A percentile compares a stretch with the other conserved stretches of the same genome.
Evolutionary conservation across 2,797 vertebrate species (phyloP).

Genomic region (Trichosurus vulpecula): DNA sequence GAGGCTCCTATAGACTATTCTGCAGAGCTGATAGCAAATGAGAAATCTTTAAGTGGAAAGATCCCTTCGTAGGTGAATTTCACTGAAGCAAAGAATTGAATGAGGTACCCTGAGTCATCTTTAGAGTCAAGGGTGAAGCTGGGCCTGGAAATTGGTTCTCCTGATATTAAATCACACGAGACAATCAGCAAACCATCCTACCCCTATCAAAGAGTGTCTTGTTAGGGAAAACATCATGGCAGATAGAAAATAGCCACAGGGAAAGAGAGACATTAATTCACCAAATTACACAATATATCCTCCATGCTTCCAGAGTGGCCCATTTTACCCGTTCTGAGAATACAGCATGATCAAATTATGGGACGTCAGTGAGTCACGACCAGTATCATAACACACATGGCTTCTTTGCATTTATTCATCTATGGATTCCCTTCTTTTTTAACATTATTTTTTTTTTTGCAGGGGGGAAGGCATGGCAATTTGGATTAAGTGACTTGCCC

Average conservation of each 20-base stretch:
- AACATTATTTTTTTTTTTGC: too few relatives aligned
- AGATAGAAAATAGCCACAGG: slow-evolving; percentile 48
- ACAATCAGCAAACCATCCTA: not conserved
- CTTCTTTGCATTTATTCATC: not conserved
- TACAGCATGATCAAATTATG: not conserved
- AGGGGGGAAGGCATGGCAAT: too few relatives aligned
- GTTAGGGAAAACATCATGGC: not conserved
- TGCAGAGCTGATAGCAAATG: slow-evolving; percentile 2
- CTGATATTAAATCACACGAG: slow-evolving; percentile 48
- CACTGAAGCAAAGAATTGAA: slow-evolving; percentile 51
- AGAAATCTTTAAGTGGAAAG: slow-evolving; percentile 10
- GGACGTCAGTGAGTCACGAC: not conserved
- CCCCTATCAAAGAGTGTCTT: slow-evolving; percentile 27
- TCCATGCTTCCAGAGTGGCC: not conserved
- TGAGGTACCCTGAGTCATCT: slow-evolving; percentile 7
- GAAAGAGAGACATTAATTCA: not conserved
- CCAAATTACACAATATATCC: not conserved
- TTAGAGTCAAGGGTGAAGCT: slow-evolving; percentile 21
- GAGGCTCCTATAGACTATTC: slow-evolving; percentile 28
- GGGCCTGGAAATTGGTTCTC: slow-evolving; percentile 22
- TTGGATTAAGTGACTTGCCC: too few relatives aligned
- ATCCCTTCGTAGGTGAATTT: not conserved
- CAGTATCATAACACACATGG: not conserved
- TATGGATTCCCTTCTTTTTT: not conserved
- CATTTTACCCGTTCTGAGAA: not conserved